phyloP scores from a whole-genome alignment of 2,797 vertebrate species.

The Okamejei kenojei region DNA sequence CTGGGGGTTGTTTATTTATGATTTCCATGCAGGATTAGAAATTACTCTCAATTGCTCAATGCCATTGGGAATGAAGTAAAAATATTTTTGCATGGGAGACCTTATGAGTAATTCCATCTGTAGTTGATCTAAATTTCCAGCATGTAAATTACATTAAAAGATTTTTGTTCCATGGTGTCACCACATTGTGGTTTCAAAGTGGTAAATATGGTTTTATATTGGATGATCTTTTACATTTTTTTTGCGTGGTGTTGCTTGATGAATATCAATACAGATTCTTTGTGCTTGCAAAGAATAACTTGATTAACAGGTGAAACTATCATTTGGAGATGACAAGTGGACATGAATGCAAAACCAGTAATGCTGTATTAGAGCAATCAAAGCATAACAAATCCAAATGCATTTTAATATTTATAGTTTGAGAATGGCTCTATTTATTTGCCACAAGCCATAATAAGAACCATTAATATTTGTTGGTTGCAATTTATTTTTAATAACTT shows the following conservation, averaged over 20 bases:
- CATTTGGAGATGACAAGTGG: no score
- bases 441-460: not conserved
- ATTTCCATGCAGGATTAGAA: not conserved
- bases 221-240: not conserved
- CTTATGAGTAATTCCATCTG: not conserved
- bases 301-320: not conserved
- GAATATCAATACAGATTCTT: not conserved
- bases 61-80: not conserved
- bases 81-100: not conserved
- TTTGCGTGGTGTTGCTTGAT: not conserved
- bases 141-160: not conserved
- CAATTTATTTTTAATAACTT: conserved; percentile 15
- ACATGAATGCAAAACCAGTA: not conserved
- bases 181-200: not conserved
- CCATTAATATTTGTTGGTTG: not conserved
- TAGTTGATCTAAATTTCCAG: not conserved
- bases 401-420: not conserved
- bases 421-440: not conserved
- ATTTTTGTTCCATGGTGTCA: not conserved
- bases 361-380: not conserved
- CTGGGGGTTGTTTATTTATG: no score
- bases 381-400: not conserved
- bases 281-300: not conserved
- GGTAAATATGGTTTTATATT: not conserved
- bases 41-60: not conserved